Conservation (phyloP, 2,113 vertebrate genomes). For the Rhinoderma darwinii region DNA sequence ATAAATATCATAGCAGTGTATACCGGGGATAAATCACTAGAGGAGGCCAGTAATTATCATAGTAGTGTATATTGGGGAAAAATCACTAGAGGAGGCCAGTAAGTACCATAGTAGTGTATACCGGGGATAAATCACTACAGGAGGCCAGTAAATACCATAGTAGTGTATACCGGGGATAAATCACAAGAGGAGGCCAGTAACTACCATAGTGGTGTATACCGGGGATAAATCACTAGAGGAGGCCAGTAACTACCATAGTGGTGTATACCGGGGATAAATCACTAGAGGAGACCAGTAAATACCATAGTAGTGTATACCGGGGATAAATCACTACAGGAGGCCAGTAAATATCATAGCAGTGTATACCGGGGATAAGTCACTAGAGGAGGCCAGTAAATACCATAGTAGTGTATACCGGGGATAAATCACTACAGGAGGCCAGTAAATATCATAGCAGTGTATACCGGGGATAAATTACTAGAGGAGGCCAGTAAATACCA, state of each 20-base stretch:
- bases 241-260: background rate
- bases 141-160: background rate
- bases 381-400: background rate
- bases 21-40: background rate
- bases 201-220: background rate
- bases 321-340: background rate
- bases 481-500: background rate
- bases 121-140: background rate
- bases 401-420: background rate
- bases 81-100: background rate
- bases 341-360: background rate
- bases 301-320: background rate
- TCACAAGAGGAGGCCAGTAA: too few relatives aligned
- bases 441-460: background rate
- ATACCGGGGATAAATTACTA: background rate
- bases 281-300: background rate
- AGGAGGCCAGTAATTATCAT: too few relatives aligned
- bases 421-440: background rate
- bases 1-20: background rate
- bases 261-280: background rate
- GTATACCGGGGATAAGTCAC: background rate
- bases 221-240: background rate
- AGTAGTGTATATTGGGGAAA: too few relatives aligned
- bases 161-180: background rate
- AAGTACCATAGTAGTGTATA: background rate